phyloP scores from a whole-genome alignment of 2,113 vertebrate genomes.

The Pluvialis apricaria region DNA sequence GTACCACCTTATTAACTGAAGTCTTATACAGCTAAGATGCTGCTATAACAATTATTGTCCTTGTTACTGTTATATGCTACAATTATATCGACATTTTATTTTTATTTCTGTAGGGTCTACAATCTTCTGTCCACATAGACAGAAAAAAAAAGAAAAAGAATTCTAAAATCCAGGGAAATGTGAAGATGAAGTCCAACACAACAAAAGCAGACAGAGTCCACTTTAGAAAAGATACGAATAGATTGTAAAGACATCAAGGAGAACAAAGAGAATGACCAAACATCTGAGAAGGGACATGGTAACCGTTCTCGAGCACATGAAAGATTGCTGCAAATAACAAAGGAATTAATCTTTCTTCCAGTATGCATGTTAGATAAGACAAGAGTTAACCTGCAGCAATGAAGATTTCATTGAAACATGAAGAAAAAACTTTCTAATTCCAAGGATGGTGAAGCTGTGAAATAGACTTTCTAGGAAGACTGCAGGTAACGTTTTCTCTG shows the following conservation, averaged over 20 bases:
- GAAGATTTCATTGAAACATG: background rate
- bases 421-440: background rate
- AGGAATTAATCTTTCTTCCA: background rate
- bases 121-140: background rate
- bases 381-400: background rate
- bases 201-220: background rate
- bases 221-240: background rate
- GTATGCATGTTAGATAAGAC: background rate
- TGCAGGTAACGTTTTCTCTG: background rate
- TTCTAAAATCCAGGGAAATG: background rate
- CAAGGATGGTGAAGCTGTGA: background rate
- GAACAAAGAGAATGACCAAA: background rate
- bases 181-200: background rate
- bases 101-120: background rate
- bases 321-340: background rate
- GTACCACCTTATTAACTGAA: background rate
- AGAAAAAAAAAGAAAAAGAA: accelerated
- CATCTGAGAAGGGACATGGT: background rate
- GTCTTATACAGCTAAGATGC: background rate
- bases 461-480: background rate
- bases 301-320: background rate
- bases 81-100: background rate
- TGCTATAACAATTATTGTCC: background rate
- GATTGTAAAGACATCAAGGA: background rate
- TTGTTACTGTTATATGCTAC: background rate